These are phyloP conservation scores for Anolis carolinensis DNA, from an alignment of 2,113 vertebrate species.

Conservation along the genomic window DNA sequence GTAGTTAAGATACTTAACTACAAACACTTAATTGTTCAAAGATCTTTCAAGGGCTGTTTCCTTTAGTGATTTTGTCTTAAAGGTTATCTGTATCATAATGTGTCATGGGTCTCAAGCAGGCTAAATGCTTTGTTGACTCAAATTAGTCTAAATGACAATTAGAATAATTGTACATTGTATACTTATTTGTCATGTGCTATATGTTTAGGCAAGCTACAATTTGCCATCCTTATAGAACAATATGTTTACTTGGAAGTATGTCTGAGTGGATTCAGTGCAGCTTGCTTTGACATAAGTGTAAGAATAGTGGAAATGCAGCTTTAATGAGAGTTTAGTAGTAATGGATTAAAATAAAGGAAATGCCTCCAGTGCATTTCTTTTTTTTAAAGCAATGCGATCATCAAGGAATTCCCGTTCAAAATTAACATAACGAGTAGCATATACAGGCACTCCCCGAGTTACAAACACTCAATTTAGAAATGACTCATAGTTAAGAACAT, in stretches of 20 bases:
- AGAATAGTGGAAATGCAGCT: no score
- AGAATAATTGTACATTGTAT: background rate
- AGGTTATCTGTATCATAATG: constrained; percentile 10
- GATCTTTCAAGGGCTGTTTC: background rate
- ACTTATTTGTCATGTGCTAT: background rate
- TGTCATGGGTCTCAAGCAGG: constrained; percentile 6
- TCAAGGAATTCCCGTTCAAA: no score
- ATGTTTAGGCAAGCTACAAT: background rate
- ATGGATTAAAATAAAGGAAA: no score
- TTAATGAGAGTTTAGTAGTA: no score
- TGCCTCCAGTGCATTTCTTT: no score
- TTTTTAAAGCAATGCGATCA: no score
- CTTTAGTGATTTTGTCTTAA: constrained; percentile 1
- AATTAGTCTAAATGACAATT: background rate
- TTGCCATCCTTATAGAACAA: background rate
- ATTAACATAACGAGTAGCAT: no score
- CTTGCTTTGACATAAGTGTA: no score
- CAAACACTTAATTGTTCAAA: background rate
- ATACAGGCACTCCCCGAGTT: no score
- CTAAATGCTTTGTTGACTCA: background rate
- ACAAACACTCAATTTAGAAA: no score
- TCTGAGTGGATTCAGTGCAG: background rate
- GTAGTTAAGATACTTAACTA: background rate
- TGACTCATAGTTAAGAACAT: no score
- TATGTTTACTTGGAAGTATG: constrained; percentile 13